Evolutionary conservation across 1,140 invertebrate genomes (phyloP), one percentile per base, ranked within the genome.

Genomic region (Tachypleus tridentatus): DNA sequence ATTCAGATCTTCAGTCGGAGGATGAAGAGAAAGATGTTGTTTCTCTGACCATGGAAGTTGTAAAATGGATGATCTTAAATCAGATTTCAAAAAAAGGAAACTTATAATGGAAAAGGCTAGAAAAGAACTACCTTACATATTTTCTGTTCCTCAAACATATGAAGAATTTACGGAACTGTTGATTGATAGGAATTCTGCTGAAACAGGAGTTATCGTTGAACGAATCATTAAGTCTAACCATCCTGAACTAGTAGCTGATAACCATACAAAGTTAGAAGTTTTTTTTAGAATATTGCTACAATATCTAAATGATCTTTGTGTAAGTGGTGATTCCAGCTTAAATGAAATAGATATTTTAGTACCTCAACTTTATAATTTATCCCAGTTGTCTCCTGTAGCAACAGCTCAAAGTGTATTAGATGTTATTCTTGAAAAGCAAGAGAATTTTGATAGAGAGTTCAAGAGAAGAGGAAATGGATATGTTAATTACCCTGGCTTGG

Each of bases 161-260:
- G 83, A 87, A 66, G 82, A 82, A 69, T 81, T 91, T 54, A 74
- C 84, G 73, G 76, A 83, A 70, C 71, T 89, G 57, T 74, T 94
- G 52, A 72, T 80, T 58, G 77, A 81, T n/a, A 29, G 85, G 65
- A 79, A 79, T 52, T 76, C 81, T 6, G 75, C 82, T 5, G 81
- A 88, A 68, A 86, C 89, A 69, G 76, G 81, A 3, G 79, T 83
- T 5, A 85, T 93, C 7, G 71, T 95, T 60, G 85, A 91, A 69
- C 82, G 90, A 71, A 84, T 95, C 69, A 86, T 93, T 57, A 91
- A 91, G 78, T 88, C 85, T 70, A 88, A 91, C 78, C 86, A 93
- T 76, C 86, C 86, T 52, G 86, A 86, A 73, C 75, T 92, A 58
- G 81, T 82, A 29, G 82, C 83, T 68, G 83, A 81, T 9, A 93